phyloP scores from a whole-genome alignment of 2,113 vertebrate genomes.

The Galeopterus variegatus region DNA sequence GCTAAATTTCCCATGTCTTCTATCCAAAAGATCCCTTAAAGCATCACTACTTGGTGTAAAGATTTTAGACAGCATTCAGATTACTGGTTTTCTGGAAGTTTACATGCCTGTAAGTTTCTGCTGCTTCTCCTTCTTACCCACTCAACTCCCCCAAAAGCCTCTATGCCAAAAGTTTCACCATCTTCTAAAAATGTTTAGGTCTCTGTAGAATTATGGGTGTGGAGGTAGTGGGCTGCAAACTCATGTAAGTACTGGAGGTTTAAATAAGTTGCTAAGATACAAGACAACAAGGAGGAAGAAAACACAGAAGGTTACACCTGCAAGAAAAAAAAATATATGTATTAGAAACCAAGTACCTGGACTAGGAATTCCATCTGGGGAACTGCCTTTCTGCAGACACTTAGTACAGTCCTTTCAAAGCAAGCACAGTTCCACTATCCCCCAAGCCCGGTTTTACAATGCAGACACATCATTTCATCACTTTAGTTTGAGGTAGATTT shows the following conservation, averaged over 20 bases:
- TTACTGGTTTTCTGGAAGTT: not conserved
- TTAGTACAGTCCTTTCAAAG: not conserved
- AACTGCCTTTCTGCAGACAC: not conserved
- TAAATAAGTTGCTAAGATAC: slow-evolving; percentile 92
- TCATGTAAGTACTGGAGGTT: slow-evolving; percentile 86
- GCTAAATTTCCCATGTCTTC: slow-evolving; percentile 53
- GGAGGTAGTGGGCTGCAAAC: slow-evolving; percentile 87
- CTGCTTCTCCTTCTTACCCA: slow-evolving; percentile 66
- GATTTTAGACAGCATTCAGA: slow-evolving; percentile 50
- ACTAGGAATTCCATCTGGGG: not conserved
- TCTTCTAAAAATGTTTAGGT: slow-evolving; percentile 79
- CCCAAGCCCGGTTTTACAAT: not conserved
- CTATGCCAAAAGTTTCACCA: slow-evolving; percentile 63
- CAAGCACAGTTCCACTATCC: not conserved
- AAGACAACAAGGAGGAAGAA: slow-evolving; percentile 79
- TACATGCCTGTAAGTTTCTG: slow-evolving; percentile 33
- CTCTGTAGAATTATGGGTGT: slow-evolving; percentile 84
- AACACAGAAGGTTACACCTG: slow-evolving; percentile 84
- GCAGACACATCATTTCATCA: not conserved
- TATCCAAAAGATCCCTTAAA: slow-evolving; percentile 62
- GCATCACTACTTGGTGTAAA: not conserved
- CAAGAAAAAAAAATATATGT: slow-evolving; percentile 69
- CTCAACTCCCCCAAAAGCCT: slow-evolving; percentile 40
- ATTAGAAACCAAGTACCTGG: slow-evolving; percentile 57
- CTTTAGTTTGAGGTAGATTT: slow-evolving; percentile 1